Percentiles rank a stretch among this genome's conserved stretches.
Conservation (phyloP, 2,113 vertebrate genomes). For the Polyodon spathula region DNA sequence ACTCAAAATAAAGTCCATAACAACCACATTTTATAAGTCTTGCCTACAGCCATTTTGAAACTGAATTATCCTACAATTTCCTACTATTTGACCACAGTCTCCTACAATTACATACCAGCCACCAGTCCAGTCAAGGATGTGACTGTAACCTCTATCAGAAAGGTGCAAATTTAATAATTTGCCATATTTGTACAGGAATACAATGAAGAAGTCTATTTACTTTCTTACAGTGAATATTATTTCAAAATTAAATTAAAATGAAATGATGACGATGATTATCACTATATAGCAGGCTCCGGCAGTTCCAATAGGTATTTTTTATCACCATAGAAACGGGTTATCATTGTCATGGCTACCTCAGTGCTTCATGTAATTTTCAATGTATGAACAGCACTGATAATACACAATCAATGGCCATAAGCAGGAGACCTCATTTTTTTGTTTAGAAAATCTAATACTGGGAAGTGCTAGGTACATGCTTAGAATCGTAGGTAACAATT, state of each 20-base stretch:
- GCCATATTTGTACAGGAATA: constrained; percentile 16
- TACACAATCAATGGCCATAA: constrained; percentile 67
- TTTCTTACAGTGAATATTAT: constrained; percentile 56
- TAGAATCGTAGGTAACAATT: constrained; percentile 2
- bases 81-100: background rate
- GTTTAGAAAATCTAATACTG: constrained; percentile 24
- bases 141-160: constrained; percentile 28
- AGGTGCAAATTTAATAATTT: constrained; percentile 33
- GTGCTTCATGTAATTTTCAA: constrained; percentile 62
- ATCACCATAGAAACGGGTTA: constrained; percentile 70
- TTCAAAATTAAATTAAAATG: constrained; percentile 78
- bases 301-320: constrained; percentile 59
- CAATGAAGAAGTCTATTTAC: constrained; percentile 43
- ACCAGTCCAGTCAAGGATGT: background rate
- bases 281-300: constrained; percentile 57
- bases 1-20: background rate
- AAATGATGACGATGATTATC: constrained; percentile 72
- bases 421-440: constrained; percentile 52
- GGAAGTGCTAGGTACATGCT: too few relatives aligned
- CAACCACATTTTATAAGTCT: background rate
- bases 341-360: constrained; percentile 70
- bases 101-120: background rate
- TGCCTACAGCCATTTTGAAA: background rate
- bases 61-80: background rate
- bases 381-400: constrained; percentile 72